A percentile compares a stretch with the other conserved stretches of the same genome.
phyloP scores from a whole-genome alignment of 2,113 vertebrate genomes.

The Bubo scandiacus region DNA sequence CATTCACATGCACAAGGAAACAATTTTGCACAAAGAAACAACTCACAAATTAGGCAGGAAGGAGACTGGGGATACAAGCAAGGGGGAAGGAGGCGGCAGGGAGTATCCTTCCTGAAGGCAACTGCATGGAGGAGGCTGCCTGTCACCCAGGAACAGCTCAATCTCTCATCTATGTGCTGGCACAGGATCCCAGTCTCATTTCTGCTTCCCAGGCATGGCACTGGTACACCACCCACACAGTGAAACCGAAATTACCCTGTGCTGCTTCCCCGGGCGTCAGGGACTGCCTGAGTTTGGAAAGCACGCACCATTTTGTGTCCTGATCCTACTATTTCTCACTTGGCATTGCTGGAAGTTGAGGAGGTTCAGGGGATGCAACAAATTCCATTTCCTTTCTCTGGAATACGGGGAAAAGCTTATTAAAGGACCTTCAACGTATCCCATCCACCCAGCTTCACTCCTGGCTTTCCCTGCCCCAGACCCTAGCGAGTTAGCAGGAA shows the following conservation, averaged over 20 bases:
- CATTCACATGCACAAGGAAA: not conserved
- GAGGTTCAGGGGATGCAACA: not conserved
- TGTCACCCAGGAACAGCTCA: not conserved
- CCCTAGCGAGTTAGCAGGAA: rapidly evolving
- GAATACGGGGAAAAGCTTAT: not conserved
- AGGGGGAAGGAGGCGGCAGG: not conserved
- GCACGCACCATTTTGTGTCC: rapidly evolving
- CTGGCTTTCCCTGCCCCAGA: not conserved
- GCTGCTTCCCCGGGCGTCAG: not conserved
- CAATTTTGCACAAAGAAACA: not conserved
- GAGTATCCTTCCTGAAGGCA: not conserved
- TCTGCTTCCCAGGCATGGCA: not conserved
- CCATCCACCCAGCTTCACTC: not conserved
- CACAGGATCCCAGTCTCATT: not conserved
- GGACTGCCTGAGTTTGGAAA: not conserved
- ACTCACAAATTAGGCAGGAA: not conserved
- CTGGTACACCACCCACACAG: not conserved
- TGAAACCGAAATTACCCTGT: not conserved
- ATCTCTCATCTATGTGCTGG: not conserved
- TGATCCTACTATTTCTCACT: not conserved
- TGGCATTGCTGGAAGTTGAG: not conserved
- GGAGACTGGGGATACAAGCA: not conserved
- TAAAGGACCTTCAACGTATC: not conserved
- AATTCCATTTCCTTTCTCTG: not conserved
- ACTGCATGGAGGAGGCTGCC: not conserved